phyloP scores from a whole-genome alignment of 1,140 invertebrate genomes.

The Drosophila ambigua region DNA sequence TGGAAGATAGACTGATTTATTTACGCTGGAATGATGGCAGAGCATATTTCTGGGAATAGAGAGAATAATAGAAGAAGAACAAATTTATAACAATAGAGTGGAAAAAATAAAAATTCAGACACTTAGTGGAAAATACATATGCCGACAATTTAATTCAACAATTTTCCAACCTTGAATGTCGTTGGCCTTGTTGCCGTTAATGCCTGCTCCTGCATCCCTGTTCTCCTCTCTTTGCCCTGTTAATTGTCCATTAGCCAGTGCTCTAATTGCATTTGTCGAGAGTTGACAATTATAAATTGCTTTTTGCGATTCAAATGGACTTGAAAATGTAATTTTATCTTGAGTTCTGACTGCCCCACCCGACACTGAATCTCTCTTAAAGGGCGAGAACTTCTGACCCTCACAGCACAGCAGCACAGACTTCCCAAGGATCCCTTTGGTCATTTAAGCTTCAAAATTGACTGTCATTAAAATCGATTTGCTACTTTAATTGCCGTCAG shows the following conservation, averaged over 20 bases:
- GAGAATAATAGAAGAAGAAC: no score
- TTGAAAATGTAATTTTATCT: slow-evolving; percentile 53
- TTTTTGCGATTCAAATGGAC: slow-evolving; percentile 49
- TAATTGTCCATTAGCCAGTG: slow-evolving; percentile 74
- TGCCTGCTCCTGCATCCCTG: background rate
- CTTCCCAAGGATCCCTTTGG: background rate
- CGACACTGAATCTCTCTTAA: no score
- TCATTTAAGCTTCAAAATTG: slow-evolving; percentile 12
- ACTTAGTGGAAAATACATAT: background rate
- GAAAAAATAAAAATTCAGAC: background rate
- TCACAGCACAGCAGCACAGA: no score
- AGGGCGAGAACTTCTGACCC: background rate
- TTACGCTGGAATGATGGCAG: no score
- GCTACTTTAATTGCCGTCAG: slow-evolving; percentile 62
- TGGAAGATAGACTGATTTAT: no score
- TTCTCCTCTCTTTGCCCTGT: slow-evolving; percentile 1
- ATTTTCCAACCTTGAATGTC: slow-evolving; percentile 6
- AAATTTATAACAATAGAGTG: background rate
- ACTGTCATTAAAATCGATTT: slow-evolving; percentile 57
- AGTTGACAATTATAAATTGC: slow-evolving; percentile 79
- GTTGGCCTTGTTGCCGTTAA: background rate
- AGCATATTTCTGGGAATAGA: no score
- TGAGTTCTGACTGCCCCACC: background rate
- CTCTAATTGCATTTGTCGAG: slow-evolving; percentile 70
- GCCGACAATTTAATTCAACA: slow-evolving; percentile 16